These are phyloP conservation scores for Donacobius atricapilla DNA, from an alignment of 2,113 vertebrate genomes.

Conservation along the genomic window DNA sequence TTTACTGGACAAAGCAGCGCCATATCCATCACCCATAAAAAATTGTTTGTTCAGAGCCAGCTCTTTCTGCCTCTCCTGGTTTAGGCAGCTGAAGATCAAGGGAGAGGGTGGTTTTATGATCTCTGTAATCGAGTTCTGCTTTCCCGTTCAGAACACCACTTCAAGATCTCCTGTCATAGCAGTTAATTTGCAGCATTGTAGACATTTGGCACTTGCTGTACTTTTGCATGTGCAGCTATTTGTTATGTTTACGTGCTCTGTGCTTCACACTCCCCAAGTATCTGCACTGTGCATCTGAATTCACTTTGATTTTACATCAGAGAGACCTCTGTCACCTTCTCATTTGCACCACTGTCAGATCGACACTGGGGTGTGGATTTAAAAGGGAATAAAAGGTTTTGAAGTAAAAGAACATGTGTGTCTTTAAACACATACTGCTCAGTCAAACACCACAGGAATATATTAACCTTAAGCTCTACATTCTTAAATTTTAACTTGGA, in stretches of 20 bases:
- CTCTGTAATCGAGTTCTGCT: slow-evolving; percentile 23
- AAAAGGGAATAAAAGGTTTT: neutral
- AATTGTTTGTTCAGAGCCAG: neutral
- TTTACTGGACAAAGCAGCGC: slow-evolving; percentile 38
- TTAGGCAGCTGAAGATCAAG: slow-evolving; percentile 8
- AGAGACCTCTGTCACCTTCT: slow-evolving; percentile 5
- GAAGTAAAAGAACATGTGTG: neutral
- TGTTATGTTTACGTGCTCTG: neutral
- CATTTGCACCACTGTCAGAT: slow-evolving; percentile 22
- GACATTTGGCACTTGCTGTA: slow-evolving; percentile 3
- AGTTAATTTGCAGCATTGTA: slow-evolving; percentile 27
- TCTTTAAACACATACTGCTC: neutral
- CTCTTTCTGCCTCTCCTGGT: neutral
- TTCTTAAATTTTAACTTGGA: neutral
- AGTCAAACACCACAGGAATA: neutral
- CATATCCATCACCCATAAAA: neutral
- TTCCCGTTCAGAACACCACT: neutral
- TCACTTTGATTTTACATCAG: slow-evolving; percentile 44
- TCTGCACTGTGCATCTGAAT: neutral
- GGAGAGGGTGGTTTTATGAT: slow-evolving; percentile 31
- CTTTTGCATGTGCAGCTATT: neutral
- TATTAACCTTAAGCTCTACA: neutral
- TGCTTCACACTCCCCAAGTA: neutral
- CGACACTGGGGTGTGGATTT: neutral
- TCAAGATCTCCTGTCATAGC: neutral